Percentiles rank a stretch among this genome's conserved stretches.
phyloP scores from a whole-genome alignment of 2,797 vertebrate genomes.

The Xyrichtys novacula region DNA sequence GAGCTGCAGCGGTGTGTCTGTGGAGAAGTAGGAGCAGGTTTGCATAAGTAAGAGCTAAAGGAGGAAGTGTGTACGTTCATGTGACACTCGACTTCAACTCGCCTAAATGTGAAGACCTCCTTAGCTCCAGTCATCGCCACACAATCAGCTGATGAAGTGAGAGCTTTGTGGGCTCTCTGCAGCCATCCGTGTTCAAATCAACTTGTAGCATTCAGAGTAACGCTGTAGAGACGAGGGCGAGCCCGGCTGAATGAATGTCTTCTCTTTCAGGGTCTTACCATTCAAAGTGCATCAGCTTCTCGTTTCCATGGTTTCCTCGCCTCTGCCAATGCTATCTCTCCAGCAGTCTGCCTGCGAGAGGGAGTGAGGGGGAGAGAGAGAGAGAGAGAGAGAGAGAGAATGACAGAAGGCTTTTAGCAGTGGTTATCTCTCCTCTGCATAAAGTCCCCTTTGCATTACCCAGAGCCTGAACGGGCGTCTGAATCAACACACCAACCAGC shows the following conservation, averaged over 20 bases:
- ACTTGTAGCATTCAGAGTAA: constrained; percentile 68
- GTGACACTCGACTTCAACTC: constrained; percentile 17
- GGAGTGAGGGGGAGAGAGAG: constrained; percentile 37
- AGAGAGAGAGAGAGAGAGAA: constrained; percentile 41
- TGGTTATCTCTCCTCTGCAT: constrained; percentile 81
- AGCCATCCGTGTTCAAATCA: constrained; percentile 57
- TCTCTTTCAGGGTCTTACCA: constrained; percentile 82
- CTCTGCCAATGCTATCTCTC: constrained; percentile 76
- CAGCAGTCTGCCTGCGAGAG: constrained; percentile 63
- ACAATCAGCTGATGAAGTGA: constrained; percentile 64
- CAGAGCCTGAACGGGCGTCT: constrained; percentile 66
- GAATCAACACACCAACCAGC: constrained; percentile 73
- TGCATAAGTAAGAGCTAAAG: constrained; percentile 4
- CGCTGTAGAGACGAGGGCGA: constrained; percentile 64
- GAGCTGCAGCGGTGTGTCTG: constrained; percentile 3
- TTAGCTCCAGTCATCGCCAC: constrained; percentile 38
- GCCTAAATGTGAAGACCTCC: constrained; percentile 44
- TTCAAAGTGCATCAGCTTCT: constrained; percentile 82
- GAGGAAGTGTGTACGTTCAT: constrained; percentile 15
- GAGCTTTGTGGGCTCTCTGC: constrained; percentile 49
- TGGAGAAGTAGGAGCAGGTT: constrained; percentile 11
- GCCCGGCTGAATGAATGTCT: constrained; percentile 76
- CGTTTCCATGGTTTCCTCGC: constrained; percentile 82
- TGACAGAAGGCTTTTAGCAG: constrained; percentile 75
- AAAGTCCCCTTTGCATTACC: constrained; percentile 78